phyloP scores from a whole-genome alignment of 1,140 invertebrate species.

The Metopolophium dirhodum region DNA sequence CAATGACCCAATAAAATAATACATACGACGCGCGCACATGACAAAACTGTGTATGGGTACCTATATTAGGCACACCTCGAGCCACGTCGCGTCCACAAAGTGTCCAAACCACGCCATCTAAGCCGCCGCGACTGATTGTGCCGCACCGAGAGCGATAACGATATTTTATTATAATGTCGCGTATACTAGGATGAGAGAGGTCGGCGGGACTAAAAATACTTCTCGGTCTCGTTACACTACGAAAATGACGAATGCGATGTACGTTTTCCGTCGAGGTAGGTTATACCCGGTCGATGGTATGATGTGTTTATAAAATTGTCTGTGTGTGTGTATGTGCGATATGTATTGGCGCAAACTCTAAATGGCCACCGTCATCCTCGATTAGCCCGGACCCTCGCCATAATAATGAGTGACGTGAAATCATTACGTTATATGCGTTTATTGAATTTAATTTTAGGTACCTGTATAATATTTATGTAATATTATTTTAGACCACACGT shows the following conservation, averaged over 20 bases:
- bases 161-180: slow-evolving; percentile 5
- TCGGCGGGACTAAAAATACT: background rate
- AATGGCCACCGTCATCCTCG: background rate
- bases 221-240: background rate
- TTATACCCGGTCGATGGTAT: background rate
- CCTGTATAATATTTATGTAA: too few species aligned
- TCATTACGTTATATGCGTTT: background rate
- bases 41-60: too few species aligned
- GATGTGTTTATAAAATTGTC: background rate
- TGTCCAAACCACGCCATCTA: background rate
- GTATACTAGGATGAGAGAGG: background rate
- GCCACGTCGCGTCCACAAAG: background rate
- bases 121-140: background rate
- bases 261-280: too few species aligned
- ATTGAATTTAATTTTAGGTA: background rate
- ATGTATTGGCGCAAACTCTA: background rate
- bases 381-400: background rate
- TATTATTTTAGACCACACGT: background rate
- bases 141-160: background rate
- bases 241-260: background rate
- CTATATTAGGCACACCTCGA: background rate
- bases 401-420: background rate
- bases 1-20: slow-evolving; percentile 28
- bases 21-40: too few species aligned
- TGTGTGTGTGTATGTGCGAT: too few species aligned